Evolutionary conservation across 2,888 invertebrate species (phyloP).

Genomic region (Brenthis daphne): DNA sequence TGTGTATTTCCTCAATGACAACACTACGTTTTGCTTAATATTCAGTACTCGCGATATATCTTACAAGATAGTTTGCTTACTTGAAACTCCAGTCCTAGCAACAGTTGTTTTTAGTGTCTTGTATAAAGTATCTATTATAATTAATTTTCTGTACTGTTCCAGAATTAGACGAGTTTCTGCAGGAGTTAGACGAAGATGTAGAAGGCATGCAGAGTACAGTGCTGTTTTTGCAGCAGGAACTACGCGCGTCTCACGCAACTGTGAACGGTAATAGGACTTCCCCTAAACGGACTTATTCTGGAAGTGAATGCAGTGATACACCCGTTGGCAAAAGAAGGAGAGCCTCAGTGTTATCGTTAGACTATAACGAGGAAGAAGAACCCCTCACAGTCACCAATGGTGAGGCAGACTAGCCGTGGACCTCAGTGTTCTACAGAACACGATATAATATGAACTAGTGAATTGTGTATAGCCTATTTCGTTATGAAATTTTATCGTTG

Average conservation of each 20-base stretch:
- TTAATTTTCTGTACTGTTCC: conserved; percentile 48
- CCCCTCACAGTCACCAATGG: conserved; percentile 87
- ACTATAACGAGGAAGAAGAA: conserved; percentile 89
- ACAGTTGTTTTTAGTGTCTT: too few relatives aligned
- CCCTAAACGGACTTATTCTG: conserved; percentile 70
- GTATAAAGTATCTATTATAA: not conserved
- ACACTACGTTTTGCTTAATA: too few relatives aligned
- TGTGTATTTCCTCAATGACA: too few relatives aligned
- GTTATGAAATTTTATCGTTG: conserved; percentile 39
- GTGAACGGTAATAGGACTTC: conserved; percentile 66
- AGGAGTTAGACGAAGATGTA: conserved; percentile 97
- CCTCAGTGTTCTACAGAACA: conserved; percentile 58
- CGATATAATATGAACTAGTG: conserved; percentile 61
- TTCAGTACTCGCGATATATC: too few relatives aligned
- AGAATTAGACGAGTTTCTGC: conserved; percentile 97
- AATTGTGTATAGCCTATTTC: conserved; percentile 29
- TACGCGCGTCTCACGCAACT: conserved; percentile 86
- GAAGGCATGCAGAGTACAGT: conserved; percentile 99
- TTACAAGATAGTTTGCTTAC: too few relatives aligned
- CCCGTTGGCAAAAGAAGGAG: conserved; percentile 86
- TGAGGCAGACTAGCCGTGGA: conserved; percentile 79
- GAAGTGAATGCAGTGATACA: conserved; percentile 68
- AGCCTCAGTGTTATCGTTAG: conserved; percentile 87
- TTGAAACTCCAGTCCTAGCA: too few relatives aligned
- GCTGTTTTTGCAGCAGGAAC: conserved; percentile 95